Evolutionary conservation across 2,113 vertebrate genomes (phyloP).

Genomic region (Apus apus): DNA sequence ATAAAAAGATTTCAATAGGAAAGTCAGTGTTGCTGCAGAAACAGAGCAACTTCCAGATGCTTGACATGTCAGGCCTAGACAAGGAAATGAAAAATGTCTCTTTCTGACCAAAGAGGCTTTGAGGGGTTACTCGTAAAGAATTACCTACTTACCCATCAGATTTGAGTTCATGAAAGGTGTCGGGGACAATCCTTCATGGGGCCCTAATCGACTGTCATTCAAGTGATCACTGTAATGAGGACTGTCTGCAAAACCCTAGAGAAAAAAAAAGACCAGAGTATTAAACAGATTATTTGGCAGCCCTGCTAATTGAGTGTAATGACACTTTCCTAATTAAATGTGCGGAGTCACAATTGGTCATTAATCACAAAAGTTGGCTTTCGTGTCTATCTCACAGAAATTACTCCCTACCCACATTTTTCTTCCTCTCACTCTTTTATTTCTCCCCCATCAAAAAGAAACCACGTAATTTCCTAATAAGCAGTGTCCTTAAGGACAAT

Average conservation of each 20-base stretch:
- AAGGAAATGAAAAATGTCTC: constrained; percentile 64
- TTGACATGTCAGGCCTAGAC: constrained; percentile 68
- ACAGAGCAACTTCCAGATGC: constrained; percentile 67
- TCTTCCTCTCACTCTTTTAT: neutral
- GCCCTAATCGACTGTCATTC: constrained; percentile 98
- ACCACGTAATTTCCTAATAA: neutral
- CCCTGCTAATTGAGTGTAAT: constrained; percentile 84
- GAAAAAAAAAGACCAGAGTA: constrained; percentile 86
- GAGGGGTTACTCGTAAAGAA: constrained; percentile 75
- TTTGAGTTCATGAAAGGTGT: constrained; percentile 98
- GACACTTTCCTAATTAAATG: constrained; percentile 83
- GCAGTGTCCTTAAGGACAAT: neutral
- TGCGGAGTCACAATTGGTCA: constrained; percentile 74
- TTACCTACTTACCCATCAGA: constrained; percentile 98
- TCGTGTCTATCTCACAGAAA: constrained; percentile 43
- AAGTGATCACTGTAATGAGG: constrained; percentile 98
- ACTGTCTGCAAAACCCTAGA: constrained; percentile 95
- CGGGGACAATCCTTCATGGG: constrained; percentile 97
- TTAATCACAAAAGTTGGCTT: constrained; percentile 73
- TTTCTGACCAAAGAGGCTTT: constrained; percentile 77
- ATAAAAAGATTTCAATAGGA: constrained; percentile 9
- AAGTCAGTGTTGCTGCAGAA: constrained; percentile 52
- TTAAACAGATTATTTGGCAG: constrained; percentile 89
- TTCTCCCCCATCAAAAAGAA: neutral
- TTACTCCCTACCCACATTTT: constrained; percentile 7